phyloP scores from a whole-genome alignment of 2,113 vertebrate genomes.

The Caranx ignobilis region DNA sequence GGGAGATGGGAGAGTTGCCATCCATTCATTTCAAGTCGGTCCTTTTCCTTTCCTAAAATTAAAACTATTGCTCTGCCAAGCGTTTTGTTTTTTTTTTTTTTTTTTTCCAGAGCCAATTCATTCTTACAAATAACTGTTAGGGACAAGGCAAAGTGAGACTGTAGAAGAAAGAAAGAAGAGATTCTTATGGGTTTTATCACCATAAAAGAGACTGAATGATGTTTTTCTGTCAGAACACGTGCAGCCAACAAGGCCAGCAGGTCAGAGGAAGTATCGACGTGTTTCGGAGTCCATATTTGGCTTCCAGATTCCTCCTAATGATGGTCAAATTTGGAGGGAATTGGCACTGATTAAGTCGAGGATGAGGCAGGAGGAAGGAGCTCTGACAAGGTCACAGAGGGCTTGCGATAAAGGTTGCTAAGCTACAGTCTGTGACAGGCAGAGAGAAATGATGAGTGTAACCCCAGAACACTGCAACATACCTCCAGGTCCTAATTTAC shows the following conservation, averaged over 20 bases:
- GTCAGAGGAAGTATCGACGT: constrained; percentile 15
- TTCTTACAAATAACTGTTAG: constrained; percentile 14
- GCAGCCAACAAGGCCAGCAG: constrained; percentile 2
- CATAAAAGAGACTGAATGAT: neutral
- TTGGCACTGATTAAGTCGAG: constrained; percentile 44
- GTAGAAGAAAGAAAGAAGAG: neutral
- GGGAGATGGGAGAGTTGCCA: constrained; percentile 58
- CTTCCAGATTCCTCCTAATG: constrained; percentile 16
- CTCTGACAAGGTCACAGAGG: constrained; percentile 40
- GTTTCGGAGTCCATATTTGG: constrained; percentile 23
- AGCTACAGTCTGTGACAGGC: constrained; percentile 43
- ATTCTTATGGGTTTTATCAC: neutral
- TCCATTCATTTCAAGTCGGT: constrained; percentile 43
- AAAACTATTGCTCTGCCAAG: constrained; percentile 10
- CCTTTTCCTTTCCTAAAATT: constrained; percentile 39
- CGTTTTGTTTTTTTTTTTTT: constrained; percentile 11
- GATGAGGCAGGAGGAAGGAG: constrained; percentile 7
- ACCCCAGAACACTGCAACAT: constrained; percentile 45
- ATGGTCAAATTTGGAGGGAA: constrained; percentile 39
- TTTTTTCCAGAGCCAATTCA: constrained; percentile 29
- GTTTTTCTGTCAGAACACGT: neutral
- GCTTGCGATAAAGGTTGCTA: constrained; percentile 38
- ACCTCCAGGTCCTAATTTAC: constrained; percentile 54
- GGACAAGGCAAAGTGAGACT: constrained; percentile 2
- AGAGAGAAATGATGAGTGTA: constrained; percentile 10